Evolutionary conservation across 2,888 invertebrate species (phyloP), one percentile per base, ranked within the genome.

Genomic region (Meta bourneti): DNA sequence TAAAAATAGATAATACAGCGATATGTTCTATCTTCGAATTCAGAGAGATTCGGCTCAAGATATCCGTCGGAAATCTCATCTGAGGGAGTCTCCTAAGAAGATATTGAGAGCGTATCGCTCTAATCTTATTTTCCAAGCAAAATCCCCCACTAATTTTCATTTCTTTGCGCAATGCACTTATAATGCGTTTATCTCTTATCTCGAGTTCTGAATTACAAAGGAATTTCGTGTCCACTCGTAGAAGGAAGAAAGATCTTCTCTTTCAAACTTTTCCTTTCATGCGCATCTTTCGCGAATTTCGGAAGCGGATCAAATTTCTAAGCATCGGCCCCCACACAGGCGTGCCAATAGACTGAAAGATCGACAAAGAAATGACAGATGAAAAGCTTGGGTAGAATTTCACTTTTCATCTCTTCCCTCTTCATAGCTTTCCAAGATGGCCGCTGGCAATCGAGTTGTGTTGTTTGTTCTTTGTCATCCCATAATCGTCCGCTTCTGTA

Each of bases 271-370:
- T 48, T 72, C 52, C 48, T 82, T 49, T 52, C 51, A 49, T 78
- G 71, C 34, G 20, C 20, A 49, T 19, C 34, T 81, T 75, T 72
- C 54, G 20, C 19, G 49, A 83, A 80, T n/a, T 71, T 75, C 19
- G 80, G 80, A 90, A 75, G 85, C 85, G 85, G 90, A 85, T 90
- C 90, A 69, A 85, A 80, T 90, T 85, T 90, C 90, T 61, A 19
- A 75, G 83, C 85, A 79, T 49, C 34, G 61, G 49, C 34, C 75
- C 71, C 11, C 19, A 48, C 54, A 78, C 72, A 54, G 51, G 69
- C 49, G 19, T 11, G 34, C 19, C 49, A 69, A 69, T 78, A 79
- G 34, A 79, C 51, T 20, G 80, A 81, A 72, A 61, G 48, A 85
- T 69, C 49, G n/a, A 81, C 71, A 87, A 88, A 81, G 74, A 75